Evolutionary conservation across 2,113 vertebrate species (phyloP).

Genomic region (Sarotherodon lohbergeri): DNA sequence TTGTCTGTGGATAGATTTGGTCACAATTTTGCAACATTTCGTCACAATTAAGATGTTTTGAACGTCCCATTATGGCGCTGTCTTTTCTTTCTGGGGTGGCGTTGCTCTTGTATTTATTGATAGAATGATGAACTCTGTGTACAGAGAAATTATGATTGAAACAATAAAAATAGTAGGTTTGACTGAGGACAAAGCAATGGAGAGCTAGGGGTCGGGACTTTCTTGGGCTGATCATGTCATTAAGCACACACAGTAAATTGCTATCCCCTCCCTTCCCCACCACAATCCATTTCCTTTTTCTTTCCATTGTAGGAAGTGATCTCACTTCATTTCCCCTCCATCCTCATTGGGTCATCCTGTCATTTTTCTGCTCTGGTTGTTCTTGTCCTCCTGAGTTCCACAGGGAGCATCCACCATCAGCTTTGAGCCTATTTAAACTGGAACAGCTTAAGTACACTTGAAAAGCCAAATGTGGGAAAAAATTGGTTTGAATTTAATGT

Average conservation of each 20-base stretch:
- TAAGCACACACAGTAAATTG: slow-evolving; percentile 29
- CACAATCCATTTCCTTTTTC: slow-evolving; percentile 38
- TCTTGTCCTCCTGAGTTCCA: neutral
- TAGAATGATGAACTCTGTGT: neutral
- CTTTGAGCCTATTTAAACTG: neutral
- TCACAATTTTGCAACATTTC: neutral
- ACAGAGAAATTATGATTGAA: neutral
- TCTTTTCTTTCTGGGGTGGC: neutral
- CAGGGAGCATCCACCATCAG: neutral
- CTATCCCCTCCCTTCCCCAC: slow-evolving; percentile 13
- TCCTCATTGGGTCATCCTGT: slow-evolving; percentile 23
- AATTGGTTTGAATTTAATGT: neutral
- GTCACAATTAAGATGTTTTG: neutral
- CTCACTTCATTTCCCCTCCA: slow-evolving; percentile 43
- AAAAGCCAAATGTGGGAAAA: neutral
- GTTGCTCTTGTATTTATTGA: neutral
- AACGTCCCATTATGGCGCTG: neutral
- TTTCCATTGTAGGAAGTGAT: slow-evolving; percentile 55
- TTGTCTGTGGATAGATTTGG: neutral
- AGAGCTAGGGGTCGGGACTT: neutral
- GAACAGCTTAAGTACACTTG: neutral
- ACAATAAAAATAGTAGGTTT: neutral
- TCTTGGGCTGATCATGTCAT: slow-evolving; percentile 34
- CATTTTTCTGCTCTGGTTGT: slow-evolving; percentile 25
- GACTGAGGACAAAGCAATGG: neutral